These are phyloP conservation scores for Alca torda DNA, from an alignment of 2,797 vertebrate species.

Conservation along the genomic window DNA sequence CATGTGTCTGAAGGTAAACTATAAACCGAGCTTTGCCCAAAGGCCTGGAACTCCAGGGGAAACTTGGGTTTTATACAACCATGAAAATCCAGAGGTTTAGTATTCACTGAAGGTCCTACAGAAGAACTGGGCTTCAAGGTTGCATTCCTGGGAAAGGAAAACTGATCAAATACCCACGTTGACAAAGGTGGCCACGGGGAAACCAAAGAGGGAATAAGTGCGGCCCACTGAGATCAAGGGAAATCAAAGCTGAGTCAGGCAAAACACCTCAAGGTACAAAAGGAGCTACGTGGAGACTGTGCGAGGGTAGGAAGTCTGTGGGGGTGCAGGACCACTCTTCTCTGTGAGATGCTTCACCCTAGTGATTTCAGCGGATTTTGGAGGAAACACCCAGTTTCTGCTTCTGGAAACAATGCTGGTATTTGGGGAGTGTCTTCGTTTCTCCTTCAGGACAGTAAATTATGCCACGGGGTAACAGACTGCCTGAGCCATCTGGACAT, in stretches of 20 bases:
- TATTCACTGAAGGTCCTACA: neutral
- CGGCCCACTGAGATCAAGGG: neutral
- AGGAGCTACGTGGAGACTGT: neutral
- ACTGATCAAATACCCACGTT: neutral
- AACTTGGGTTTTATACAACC: neutral
- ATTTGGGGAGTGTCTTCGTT: neutral
- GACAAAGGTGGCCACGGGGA: neutral
- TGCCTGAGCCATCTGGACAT: neutral
- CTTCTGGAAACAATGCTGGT: neutral
- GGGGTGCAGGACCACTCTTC: neutral
- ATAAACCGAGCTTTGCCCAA: neutral
- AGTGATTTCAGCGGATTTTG: neutral
- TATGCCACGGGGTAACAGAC: neutral
- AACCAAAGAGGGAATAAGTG: neutral
- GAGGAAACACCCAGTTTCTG: neutral
- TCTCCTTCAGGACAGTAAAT: neutral
- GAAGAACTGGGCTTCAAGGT: neutral
- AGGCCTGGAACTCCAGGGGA: neutral
- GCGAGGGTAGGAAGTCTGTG: neutral
- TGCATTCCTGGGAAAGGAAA: neutral
- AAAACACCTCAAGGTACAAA: neutral
- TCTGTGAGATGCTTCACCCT: neutral
- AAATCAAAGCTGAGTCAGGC: neutral
- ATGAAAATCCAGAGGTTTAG: neutral
- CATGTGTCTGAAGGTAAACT: neutral